Percentiles rank a stretch among this genome's conserved stretches.
Evolutionary conservation across 2,797 vertebrate species (phyloP).

Genomic region (Ceryle rudis): DNA sequence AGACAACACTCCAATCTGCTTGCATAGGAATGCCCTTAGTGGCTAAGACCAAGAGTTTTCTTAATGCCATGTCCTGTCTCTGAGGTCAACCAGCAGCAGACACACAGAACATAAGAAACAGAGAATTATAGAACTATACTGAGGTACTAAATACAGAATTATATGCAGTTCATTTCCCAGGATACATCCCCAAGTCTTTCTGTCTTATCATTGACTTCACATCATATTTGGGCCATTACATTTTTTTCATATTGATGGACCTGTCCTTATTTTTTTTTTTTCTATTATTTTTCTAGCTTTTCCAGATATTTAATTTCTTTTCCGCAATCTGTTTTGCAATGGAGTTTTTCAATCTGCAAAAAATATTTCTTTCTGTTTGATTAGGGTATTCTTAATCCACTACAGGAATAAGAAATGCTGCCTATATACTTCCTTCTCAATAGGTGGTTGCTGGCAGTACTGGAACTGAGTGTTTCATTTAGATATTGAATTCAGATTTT

Average conservation of each 20-base stretch:
- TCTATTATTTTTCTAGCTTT: background rate
- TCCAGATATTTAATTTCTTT: background rate
- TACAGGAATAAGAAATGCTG: background rate
- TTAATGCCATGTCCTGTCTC: too few relatives aligned
- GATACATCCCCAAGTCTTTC: background rate
- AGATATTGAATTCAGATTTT: background rate
- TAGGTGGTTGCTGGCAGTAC: fast-evolving
- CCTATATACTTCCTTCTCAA: background rate
- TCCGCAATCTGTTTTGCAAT: background rate
- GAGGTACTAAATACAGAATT: background rate
- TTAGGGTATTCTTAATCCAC: background rate
- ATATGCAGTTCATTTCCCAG: background rate
- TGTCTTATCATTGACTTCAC: background rate
- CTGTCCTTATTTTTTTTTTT: background rate
- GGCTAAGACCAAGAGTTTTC: background rate
- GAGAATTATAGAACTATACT: background rate
- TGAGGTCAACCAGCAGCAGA: background rate
- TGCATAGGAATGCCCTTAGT: background rate
- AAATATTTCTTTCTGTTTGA: background rate
- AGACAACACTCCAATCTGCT: background rate
- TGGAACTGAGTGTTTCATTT: background rate
- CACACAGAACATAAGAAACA: background rate
- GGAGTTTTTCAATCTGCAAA: background rate
- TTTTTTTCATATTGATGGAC: background rate
- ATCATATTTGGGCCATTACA: background rate